Percentiles rank a stretch among this genome's conserved stretches.
Conservation (phyloP, 2,113 vertebrate genomes). For the Brachyhypopomus occidentalis region DNA sequence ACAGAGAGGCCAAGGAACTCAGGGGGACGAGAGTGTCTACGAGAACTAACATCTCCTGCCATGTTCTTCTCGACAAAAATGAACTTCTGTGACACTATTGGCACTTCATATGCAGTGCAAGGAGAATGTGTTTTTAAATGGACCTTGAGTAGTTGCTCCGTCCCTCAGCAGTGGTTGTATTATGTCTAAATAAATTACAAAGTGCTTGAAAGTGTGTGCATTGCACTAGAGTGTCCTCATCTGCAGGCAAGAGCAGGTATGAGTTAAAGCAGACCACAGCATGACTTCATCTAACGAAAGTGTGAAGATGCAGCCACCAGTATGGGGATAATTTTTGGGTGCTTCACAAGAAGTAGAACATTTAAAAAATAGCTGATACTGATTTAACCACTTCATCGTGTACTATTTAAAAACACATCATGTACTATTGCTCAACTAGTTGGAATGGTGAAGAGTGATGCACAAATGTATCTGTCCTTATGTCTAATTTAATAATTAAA, state of each 20-base stretch:
- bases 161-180: not conserved
- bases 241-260: not conserved
- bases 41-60: conserved; percentile 43
- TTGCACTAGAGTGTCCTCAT: not conserved
- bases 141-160: not conserved
- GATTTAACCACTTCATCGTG: too few relatives aligned
- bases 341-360: not conserved
- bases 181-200: not conserved
- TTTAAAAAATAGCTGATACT: too few relatives aligned
- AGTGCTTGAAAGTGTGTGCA: not conserved
- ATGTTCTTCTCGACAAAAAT: not conserved
- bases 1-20: not conserved
- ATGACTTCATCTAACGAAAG: not conserved
- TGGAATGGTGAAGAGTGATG: too few relatives aligned
- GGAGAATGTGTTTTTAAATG: not conserved
- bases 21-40: conserved; percentile 53
- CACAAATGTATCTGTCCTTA: too few relatives aligned
- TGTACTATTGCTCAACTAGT: too few relatives aligned
- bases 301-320: not conserved
- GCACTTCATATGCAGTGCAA: not conserved
- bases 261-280: not conserved
- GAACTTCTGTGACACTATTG: not conserved
- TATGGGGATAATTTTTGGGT: not conserved
- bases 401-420: too few relatives aligned
- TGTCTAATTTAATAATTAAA: too few relatives aligned